phyloP scores from a whole-genome alignment of 2,888 invertebrate genomes.

The Macrophya annulata region DNA sequence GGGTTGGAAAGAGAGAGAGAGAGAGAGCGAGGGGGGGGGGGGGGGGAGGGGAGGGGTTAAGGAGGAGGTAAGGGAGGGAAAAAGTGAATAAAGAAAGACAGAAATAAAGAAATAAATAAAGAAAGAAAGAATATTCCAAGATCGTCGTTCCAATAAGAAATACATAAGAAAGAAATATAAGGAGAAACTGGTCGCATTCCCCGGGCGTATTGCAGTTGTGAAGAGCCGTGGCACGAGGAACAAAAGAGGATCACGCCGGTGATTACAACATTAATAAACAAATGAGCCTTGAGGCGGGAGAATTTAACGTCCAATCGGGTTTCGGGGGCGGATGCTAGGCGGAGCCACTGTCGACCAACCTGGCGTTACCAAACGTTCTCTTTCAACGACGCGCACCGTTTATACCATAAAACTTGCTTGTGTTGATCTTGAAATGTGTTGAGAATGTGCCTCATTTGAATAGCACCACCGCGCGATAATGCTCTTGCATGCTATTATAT shows the following conservation, averaged over 20 bases:
- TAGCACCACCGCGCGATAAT: conserved; percentile 47
- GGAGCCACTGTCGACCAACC: conserved; percentile 74
- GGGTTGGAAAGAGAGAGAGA: conserved; percentile 44
- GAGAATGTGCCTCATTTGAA: conserved; percentile 52
- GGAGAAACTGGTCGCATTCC: conserved; percentile 77
- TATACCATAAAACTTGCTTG: conserved; percentile 30
- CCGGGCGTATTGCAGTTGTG: conserved; percentile 39
- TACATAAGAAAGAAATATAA: conserved; percentile 56
- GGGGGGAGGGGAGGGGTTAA: conserved; percentile 42
- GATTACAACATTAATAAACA: conserved; percentile 80
- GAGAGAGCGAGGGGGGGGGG: background rate
- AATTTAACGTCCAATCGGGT: conserved; percentile 74
- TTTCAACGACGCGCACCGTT: conserved; percentile 39
- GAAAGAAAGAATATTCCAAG: conserved; percentile 49
- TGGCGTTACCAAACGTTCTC: conserved; percentile 61
- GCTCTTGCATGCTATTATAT: conserved; percentile 48
- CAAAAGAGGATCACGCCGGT: conserved; percentile 78
- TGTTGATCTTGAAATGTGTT: conserved; percentile 53
- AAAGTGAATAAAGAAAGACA: conserved; percentile 40
- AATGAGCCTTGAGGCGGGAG: conserved; percentile 78
- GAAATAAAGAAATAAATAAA: conserved; percentile 54
- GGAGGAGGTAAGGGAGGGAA: conserved; percentile 15
- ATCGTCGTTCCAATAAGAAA: conserved; percentile 51
- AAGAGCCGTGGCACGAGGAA: conserved; percentile 65
- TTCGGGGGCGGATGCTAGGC: conserved; percentile 76